phyloP scores from a whole-genome alignment of 1,140 invertebrate genomes.

The Mizuhopecten yessoensis region DNA sequence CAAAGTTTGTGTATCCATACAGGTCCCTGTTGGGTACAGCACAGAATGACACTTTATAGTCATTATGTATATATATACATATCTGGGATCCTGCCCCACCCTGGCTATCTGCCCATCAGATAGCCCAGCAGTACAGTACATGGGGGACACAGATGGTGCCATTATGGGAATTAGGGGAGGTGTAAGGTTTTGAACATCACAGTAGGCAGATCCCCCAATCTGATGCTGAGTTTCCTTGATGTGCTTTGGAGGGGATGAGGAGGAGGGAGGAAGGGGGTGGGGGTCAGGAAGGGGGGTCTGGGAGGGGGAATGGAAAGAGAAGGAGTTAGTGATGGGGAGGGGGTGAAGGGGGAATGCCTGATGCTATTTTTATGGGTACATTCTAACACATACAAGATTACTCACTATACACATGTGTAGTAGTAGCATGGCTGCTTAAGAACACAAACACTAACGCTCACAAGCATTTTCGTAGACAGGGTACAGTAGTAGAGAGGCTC shows the following conservation, averaged over 20 bases:
- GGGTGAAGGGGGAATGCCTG: slow-evolving; percentile 21
- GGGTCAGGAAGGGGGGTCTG: too few relatives aligned
- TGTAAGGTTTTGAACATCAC: background rate
- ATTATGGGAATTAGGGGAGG: slow-evolving; percentile 11
- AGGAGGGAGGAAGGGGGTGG: background rate
- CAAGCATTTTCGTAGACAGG: slow-evolving; percentile 38
- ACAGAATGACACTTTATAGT: background rate
- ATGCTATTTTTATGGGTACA: slow-evolving; percentile 39
- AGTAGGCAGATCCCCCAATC: slow-evolving; percentile 14
- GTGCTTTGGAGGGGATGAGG: background rate
- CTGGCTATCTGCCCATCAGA: slow-evolving; percentile 36
- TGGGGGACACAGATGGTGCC: background rate
- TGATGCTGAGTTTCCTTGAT: slow-evolving; percentile 17
- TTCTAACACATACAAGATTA: slow-evolving; percentile 33
- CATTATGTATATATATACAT: too few relatives aligned
- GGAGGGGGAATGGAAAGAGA: too few relatives aligned
- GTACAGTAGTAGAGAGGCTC: background rate
- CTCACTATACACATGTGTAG: slow-evolving; percentile 26
- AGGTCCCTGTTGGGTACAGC: background rate
- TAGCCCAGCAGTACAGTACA: background rate
- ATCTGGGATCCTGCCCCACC: slow-evolving; percentile 6
- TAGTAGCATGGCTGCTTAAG: slow-evolving; percentile 31
- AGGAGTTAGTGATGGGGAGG: background rate
- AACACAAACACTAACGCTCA: slow-evolving; percentile 25
- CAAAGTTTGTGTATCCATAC: background rate